A percentile compares a stretch with the other conserved stretches of the same genome.
Conservation (phyloP, 2,797 vertebrate species). For the Myiotriccus ornatus region DNA sequence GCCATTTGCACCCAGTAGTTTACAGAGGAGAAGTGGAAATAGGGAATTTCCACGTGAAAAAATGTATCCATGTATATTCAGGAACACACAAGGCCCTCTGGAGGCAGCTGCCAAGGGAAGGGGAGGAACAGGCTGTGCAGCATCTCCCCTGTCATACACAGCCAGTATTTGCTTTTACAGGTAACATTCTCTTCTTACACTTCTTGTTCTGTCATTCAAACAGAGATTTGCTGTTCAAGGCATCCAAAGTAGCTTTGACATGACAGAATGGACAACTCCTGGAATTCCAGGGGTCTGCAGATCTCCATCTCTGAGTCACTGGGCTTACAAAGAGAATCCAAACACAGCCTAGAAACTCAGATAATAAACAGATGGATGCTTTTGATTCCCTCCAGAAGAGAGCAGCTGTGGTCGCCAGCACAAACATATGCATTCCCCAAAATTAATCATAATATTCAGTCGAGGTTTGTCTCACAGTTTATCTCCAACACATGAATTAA, state of each 20-base stretch:
- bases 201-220: background rate
- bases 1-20: background rate
- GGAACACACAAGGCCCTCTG: background rate
- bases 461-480: background rate
- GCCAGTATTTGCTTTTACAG: background rate
- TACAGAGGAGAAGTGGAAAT: background rate
- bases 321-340: background rate
- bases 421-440: background rate
- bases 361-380: background rate
- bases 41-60: background rate
- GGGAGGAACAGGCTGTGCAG: background rate
- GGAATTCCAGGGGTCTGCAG: background rate
- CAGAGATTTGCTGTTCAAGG: background rate
- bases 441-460: background rate
- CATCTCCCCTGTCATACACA: background rate
- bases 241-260: background rate
- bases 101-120: background rate
- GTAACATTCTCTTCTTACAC: background rate
- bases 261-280: background rate
- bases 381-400: background rate
- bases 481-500: background rate
- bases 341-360: background rate
- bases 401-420: background rate
- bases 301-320: background rate
- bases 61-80: background rate